phyloP scores from a whole-genome alignment of 2,888 invertebrate species.

The Oeneis ivallda region DNA sequence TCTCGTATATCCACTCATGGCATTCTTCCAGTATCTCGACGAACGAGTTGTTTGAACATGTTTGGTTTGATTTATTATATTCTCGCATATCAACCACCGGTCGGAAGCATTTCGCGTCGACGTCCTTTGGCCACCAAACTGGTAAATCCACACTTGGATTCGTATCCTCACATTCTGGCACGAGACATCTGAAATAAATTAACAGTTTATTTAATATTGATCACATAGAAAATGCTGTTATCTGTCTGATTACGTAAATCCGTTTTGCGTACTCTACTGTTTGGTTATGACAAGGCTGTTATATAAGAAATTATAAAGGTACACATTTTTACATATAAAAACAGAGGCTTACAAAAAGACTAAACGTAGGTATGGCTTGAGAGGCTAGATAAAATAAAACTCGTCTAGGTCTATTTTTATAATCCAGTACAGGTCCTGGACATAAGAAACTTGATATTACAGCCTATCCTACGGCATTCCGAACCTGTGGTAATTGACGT shows the following conservation, averaged over 20 bases:
- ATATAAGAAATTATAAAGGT: not conserved
- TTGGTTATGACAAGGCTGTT: not conserved
- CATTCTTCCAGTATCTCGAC: conserved; percentile 54
- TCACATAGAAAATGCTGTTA: not conserved
- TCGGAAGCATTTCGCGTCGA: conserved; percentile 55
- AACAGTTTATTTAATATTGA: not conserved
- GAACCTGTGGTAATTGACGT: conserved; percentile 1
- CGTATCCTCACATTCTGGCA: conserved; percentile 59
- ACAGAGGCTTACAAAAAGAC: not conserved
- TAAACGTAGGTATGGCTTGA: not conserved
- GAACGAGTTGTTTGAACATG: conserved; percentile 57
- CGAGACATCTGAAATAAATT: conserved; percentile 54
- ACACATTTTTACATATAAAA: not conserved
- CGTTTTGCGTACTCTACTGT: not conserved
- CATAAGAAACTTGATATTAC: conserved; percentile 3
- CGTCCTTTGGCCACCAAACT: conserved; percentile 61
- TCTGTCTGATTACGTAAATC: not conserved
- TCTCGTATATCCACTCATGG: conserved; percentile 65
- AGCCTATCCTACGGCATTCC: conserved; percentile 4
- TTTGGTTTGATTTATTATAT: conserved; percentile 46
- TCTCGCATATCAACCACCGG: conserved; percentile 51
- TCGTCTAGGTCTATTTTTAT: conserved; percentile 10
- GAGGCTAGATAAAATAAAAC: conserved; percentile 6
- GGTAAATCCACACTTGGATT: conserved; percentile 49
- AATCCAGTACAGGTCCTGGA: conserved; percentile 9